Evolutionary conservation across 1,140 invertebrate genomes (phyloP).

Genomic region (Oppia nitens): DNA sequence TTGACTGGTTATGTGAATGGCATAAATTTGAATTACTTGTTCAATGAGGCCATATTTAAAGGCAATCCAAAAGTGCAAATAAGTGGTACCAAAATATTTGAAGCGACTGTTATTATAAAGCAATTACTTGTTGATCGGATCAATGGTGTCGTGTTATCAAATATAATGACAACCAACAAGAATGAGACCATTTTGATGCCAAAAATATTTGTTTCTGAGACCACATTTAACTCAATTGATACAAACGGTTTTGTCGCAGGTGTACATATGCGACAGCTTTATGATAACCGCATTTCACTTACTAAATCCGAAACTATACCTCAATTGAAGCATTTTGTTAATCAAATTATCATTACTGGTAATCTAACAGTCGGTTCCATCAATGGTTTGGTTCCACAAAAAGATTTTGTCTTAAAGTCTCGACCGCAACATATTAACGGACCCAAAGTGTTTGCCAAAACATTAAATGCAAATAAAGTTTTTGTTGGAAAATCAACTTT

Average conservation of each 20-base stretch:
- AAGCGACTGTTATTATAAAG: background rate
- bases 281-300: background rate
- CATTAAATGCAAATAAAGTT: background rate
- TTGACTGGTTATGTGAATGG: conserved; percentile 7
- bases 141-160: background rate
- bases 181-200: background rate
- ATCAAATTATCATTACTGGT: background rate
- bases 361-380: background rate
- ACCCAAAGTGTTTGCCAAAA: background rate
- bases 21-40: conserved; percentile 5
- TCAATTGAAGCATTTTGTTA: background rate
- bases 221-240: background rate
- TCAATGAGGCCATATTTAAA: conserved; percentile 10
- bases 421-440: background rate
- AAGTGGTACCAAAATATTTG: background rate
- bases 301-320: background rate
- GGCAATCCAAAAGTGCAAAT: conserved; percentile 1
- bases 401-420: conserved; percentile 9
- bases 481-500: background rate
- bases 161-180: background rate
- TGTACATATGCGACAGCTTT: background rate
- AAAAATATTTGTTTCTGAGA: background rate
- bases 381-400: conserved; percentile 4
- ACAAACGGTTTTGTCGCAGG: background rate
- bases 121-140: background rate